These are phyloP conservation scores for Brachionus paranguensis DNA, from an alignment of 1,140 invertebrate species.

Conservation along the genomic window DNA sequence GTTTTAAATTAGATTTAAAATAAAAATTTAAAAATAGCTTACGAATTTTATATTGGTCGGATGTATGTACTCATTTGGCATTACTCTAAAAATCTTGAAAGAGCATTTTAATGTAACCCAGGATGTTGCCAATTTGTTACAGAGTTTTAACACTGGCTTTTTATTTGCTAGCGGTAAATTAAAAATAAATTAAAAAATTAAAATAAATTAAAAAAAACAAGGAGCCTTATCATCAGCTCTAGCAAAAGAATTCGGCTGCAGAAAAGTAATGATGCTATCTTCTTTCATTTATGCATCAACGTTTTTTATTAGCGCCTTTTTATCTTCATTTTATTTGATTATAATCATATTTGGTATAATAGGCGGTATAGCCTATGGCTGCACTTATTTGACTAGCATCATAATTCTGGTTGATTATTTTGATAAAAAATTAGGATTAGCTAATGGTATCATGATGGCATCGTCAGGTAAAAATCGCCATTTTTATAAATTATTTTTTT, in stretches of 20 bases:
- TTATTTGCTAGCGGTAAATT: background rate
- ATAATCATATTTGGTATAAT: constrained; percentile 77
- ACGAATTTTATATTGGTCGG: constrained; percentile 7
- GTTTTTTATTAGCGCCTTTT: constrained; percentile 72
- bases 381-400: constrained; percentile 60
- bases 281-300: constrained; percentile 67
- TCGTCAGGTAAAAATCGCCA: constrained; percentile 45
- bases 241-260: constrained; percentile 77
- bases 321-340: constrained; percentile 69
- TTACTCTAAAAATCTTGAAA: background rate
- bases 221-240: constrained; percentile 86
- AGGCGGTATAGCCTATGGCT: constrained; percentile 61
- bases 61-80: constrained; percentile 29
- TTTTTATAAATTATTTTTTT: background rate
- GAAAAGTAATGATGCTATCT: constrained; percentile 76
- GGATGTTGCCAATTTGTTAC: background rate
- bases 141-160: constrained; percentile 18
- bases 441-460: constrained; percentile 72
- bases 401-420: constrained; percentile 87
- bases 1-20: background rate
- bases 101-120: constrained; percentile 7
- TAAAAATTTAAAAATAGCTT: background rate
- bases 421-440: constrained; percentile 78
- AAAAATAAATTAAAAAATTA: background rate
- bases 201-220: constrained; percentile 44